These are phyloP conservation scores for Sepioteuthis lessoniana DNA, from an alignment of 2,888 invertebrate genomes.

Conservation along the genomic window DNA sequence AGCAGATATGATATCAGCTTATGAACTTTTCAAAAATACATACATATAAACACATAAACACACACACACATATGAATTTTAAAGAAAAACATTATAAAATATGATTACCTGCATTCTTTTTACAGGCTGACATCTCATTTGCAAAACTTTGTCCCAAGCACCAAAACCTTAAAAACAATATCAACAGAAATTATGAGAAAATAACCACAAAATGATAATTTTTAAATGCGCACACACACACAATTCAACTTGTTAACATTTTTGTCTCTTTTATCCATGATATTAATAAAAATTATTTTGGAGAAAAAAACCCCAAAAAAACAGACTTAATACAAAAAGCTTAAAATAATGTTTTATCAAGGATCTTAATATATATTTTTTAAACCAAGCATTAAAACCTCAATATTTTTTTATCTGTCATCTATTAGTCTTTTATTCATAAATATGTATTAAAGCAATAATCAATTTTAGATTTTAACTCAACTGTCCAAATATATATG, in stretches of 20 bases:
- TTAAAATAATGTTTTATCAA: background rate
- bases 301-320: too few species aligned
- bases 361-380: background rate
- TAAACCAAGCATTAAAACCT: background rate
- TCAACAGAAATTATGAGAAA: background rate
- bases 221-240: background rate
- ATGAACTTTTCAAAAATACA: too few species aligned
- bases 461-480: too few species aligned
- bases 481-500: background rate
- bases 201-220: background rate
- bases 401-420: background rate
- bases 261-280: too few species aligned
- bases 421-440: background rate
- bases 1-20: too few species aligned
- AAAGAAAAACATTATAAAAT: background rate
- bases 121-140: conserved; percentile 83
- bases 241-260: too few species aligned
- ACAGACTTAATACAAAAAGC: background rate
- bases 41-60: background rate
- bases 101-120: conserved; percentile 86
- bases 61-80: background rate
- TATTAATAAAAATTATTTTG: too few species aligned
- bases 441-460: too few species aligned
- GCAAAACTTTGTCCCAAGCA: conserved; percentile 87
- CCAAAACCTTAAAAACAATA: conserved; percentile 77